Evolutionary conservation across 1,140 invertebrate genomes (phyloP).

Genomic region (Paraescarpia echinospica): DNA sequence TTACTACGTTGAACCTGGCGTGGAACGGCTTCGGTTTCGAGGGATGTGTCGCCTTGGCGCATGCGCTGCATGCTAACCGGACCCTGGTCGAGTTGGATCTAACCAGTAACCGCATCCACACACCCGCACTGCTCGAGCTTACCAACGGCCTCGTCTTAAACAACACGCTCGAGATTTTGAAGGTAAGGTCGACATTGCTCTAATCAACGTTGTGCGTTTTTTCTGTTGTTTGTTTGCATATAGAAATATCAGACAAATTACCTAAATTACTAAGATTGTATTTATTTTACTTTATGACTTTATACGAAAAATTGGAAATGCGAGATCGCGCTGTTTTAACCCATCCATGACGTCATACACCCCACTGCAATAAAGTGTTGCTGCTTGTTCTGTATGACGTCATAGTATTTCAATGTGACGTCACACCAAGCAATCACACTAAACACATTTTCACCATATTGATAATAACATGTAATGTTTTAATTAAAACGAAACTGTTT

Average conservation of each 20-base stretch:
- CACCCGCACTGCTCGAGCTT: conserved; percentile 44
- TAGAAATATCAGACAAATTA: neutral
- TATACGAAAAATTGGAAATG: neutral
- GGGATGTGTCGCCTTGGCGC: conserved; percentile 43
- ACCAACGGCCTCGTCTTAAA: conserved; percentile 43
- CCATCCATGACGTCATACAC: neutral
- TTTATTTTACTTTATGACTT: neutral
- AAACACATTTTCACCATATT: neutral
- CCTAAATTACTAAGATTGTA: no score
- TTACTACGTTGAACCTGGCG: conserved; percentile 35
- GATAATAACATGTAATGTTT: neutral
- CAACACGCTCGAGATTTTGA: conserved; percentile 39
- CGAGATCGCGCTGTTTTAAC: neutral
- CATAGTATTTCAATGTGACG: neutral
- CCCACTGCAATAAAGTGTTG: neutral
- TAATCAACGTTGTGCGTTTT: no score
- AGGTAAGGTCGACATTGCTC: conserved; percentile 30
- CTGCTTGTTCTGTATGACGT: neutral
- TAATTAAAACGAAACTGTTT: no score
- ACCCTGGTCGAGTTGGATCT: conserved; percentile 43
- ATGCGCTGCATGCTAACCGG: conserved; percentile 41
- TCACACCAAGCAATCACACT: neutral
- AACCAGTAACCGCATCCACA: conserved; percentile 46
- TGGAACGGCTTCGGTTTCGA: conserved; percentile 55
- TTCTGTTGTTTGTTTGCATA: no score